phyloP scores from a whole-genome alignment of 2,113 vertebrate species.

The Uropsilus gracilis region DNA sequence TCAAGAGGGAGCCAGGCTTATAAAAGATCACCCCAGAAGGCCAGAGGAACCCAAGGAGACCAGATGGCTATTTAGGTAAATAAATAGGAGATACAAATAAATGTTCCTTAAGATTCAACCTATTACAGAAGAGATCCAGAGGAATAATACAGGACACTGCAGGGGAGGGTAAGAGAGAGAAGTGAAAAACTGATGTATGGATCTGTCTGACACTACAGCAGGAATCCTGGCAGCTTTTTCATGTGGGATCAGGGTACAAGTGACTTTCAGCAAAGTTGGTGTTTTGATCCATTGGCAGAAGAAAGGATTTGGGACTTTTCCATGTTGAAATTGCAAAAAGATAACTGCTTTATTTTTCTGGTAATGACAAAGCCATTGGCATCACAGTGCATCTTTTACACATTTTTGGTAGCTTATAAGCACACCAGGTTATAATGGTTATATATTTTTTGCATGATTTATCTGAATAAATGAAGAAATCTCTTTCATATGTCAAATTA shows the following conservation, averaged over 20 bases:
- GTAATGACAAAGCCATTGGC: background rate
- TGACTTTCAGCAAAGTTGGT: slow-evolving; percentile 21
- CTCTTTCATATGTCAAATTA: slow-evolving; percentile 44
- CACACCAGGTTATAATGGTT: background rate
- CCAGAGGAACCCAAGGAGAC: background rate
- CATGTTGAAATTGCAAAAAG: background rate
- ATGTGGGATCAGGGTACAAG: background rate
- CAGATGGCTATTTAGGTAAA: background rate
- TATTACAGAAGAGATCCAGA: background rate
- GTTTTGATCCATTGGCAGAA: slow-evolving; percentile 9
- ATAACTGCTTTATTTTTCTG: background rate
- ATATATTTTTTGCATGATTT: slow-evolving; percentile 32
- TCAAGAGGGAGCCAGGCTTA: background rate
- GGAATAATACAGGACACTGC: background rate
- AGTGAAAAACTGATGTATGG: background rate
- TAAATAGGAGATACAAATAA: slow-evolving; percentile 8
- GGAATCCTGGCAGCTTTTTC: background rate
- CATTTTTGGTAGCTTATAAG: background rate
- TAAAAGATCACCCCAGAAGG: background rate
- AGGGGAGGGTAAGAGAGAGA: background rate
- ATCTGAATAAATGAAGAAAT: slow-evolving; percentile 53
- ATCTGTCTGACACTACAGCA: background rate
- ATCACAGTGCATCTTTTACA: background rate
- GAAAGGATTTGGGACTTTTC: background rate
- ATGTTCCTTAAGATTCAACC: background rate